Evolutionary conservation across 2,113 vertebrate species (phyloP), one percentile per base, ranked within the genome.

Genomic region (Xerus inauris): DNA sequence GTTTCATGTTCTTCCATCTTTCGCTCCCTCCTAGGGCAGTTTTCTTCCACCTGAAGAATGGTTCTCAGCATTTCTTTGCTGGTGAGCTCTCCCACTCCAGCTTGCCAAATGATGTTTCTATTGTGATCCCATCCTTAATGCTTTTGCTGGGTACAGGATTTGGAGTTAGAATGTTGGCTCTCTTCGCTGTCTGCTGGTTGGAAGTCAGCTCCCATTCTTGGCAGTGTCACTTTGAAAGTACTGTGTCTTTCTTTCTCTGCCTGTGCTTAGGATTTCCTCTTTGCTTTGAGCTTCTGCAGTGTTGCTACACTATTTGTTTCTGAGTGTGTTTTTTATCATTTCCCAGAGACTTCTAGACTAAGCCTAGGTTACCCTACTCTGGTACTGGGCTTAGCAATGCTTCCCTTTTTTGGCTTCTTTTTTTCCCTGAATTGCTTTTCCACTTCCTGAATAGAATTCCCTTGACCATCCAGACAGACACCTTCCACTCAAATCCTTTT

Each of bases 241-340:
- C 6, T n/a, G 3, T 84, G 17, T 64, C 32, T 67, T 49, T 80
- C 17, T 38, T 6, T 38, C 28, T 83, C 40, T 83, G 5, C 45
- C 22, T 76, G 59, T 32, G 75, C 54, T 54, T 83, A 45, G n/a
- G 30, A 57, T 75, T 54, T 89, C 59, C 22, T 38, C 35, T 90
- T 77, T 69, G 35, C 49, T 42, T 62, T 79, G 40, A 49, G 80
- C 45, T 90, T 77, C 38, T 71, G 13, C 49, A 71, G 26, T 94
- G 85, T 79, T 54, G 57, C 17, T 84, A 0, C 35, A 13, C 69
- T 14, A 69, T 89, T 59, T 94, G 51, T 71, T 90, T 94, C 19
- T 84, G 49, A 90, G 62, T 71, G 35, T 83, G 54, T 89, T 88
- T 87, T 87, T 14, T 84, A 67, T 32, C 38, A 47, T 76, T 90